phyloP scores from a whole-genome alignment of 2,113 vertebrate species.

The Vidua macroura region DNA sequence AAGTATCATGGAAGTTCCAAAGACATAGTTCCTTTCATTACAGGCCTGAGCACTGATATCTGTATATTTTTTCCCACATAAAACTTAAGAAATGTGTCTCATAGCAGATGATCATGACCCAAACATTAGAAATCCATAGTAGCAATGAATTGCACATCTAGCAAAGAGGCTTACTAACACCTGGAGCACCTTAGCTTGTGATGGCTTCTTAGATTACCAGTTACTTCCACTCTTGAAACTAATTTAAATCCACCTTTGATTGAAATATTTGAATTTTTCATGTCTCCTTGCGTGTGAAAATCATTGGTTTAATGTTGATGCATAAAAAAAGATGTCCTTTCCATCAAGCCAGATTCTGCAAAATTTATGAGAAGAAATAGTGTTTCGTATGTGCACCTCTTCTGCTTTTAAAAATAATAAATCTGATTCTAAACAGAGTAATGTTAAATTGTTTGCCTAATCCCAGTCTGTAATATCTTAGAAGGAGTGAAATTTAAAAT shows the following conservation, averaged over 20 bases:
- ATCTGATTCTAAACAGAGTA: neutral
- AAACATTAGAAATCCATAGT: neutral
- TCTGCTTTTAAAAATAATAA: neutral
- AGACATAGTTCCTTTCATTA: neutral
- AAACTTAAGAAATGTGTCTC: neutral
- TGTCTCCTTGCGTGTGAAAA: neutral
- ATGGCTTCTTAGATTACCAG: neutral
- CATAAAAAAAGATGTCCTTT: neutral
- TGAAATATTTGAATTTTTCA: neutral
- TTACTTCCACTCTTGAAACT: neutral
- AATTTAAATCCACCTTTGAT: neutral
- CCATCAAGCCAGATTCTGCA: neutral
- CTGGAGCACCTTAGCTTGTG: neutral
- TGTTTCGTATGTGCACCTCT: accelerated
- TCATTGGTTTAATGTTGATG: neutral
- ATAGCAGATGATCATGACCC: neutral
- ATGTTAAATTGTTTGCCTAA: neutral
- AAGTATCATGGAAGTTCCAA: neutral
- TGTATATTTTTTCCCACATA: neutral
- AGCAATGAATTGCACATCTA: neutral
- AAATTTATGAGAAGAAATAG: neutral
- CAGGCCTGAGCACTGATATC: neutral
- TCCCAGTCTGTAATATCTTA: neutral
- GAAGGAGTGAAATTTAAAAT: neutral
- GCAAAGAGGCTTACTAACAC: neutral